Evolutionary conservation across 1,140 invertebrate species (phyloP), one percentile per base, ranked within the genome.

Genomic region (Oscheius sp.): DNA sequence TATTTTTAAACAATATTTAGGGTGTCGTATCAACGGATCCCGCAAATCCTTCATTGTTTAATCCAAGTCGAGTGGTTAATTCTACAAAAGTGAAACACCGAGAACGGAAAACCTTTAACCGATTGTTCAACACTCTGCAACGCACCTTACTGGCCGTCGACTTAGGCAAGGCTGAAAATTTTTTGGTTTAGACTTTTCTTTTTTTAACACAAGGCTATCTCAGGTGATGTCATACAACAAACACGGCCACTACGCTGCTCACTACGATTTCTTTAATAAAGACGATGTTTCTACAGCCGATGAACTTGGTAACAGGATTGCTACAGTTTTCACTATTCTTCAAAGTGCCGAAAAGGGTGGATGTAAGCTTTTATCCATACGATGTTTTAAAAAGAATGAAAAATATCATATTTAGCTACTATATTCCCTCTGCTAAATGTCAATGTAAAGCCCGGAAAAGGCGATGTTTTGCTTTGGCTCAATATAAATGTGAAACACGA

Each of bases 191-290:
- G 38, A 42, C n/a, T 42, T 42, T 10, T 10, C 10, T 10, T 42
- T 10, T 42, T 42, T n/a, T n/a, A n/a, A n/a, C n/a, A n/a, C n/a
- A 64, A 26, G 4, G n/a, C 29, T 18, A 32, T 63, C 62, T 66
- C 26, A 68, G 66, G 29, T 68, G 2, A 42, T 68, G 2, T 59
- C 46, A 31, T 68, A 68, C 46, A 26, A 68, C 29, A 23, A 65
- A 38, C 63, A 68, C 46, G 66, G 66, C 10, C 66, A 68, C 46
- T 68, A 68, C 36, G 46, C 66, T 65, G 46, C 66, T 13, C 66
- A 68, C 46, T 68, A 68, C 36, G 66, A 68, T 34, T 55, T 64
- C 34, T 46, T 68, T 2, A 46, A 68, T 29, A 26, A 7, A 13
- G 28, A 55, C 23, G 23, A 20, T 4, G 4, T 23, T 26, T 55